Percentiles rank a stretch among this genome's conserved stretches.
These are phyloP conservation scores for Notarius quadriscutis DNA, from an alignment of 2,113 vertebrate genomes.

Conservation along the genomic window DNA sequence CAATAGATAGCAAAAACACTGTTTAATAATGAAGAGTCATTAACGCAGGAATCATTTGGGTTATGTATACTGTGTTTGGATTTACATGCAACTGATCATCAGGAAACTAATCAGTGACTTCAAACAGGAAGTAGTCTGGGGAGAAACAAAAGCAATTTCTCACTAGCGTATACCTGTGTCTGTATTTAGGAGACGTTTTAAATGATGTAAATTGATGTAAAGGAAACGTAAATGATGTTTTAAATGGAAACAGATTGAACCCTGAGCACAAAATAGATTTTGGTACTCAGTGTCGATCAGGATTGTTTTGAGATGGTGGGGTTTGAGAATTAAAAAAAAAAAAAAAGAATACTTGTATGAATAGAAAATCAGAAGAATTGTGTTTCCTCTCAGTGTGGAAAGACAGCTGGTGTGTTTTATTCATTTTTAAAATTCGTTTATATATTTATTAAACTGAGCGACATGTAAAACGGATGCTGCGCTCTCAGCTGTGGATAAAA, in stretches of 20 bases:
- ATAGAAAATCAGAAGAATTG: background rate
- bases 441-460: background rate
- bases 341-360: background rate
- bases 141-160: background rate
- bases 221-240: no score
- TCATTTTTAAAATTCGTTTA: background rate
- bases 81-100: background rate
- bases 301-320: background rate
- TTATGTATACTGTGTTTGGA: background rate
- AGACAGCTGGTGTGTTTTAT: background rate
- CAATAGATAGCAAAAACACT: background rate
- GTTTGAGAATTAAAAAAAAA: background rate
- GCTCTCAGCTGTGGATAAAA: constrained; percentile 8
- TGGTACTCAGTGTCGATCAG: background rate
- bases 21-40: background rate
- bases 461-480: background rate
- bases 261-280: no score
- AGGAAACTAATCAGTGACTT: background rate
- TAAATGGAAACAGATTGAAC: no score
- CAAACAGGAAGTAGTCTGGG: background rate
- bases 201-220: no score
- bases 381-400: background rate
- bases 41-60: background rate
- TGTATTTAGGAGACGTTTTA: background rate
- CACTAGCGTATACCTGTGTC: background rate